Evolutionary conservation across 1,140 invertebrate species (phyloP).

Genomic region (Drosophila ironensis): DNA sequence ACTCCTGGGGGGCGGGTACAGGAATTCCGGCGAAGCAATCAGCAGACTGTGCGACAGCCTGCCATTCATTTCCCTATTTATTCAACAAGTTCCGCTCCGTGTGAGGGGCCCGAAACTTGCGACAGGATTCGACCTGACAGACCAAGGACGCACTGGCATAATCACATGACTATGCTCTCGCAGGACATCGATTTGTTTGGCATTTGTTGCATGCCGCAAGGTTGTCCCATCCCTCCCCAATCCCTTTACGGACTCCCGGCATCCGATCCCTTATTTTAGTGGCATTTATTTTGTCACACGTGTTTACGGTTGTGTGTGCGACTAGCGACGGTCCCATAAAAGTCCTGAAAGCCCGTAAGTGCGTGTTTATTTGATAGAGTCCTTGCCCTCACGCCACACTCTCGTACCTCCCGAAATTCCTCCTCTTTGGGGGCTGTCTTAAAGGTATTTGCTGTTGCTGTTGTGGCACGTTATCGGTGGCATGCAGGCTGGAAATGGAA

Average conservation of each 20-base stretch:
- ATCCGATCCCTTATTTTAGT: slow-evolving; percentile 62
- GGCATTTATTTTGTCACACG: slow-evolving; percentile 75
- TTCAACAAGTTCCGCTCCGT: slow-evolving; percentile 68
- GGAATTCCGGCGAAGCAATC: slow-evolving; percentile 70
- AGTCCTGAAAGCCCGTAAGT: slow-evolving; percentile 63
- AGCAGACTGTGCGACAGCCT: slow-evolving; percentile 51
- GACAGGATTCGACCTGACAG: slow-evolving; percentile 35
- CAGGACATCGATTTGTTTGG: slow-evolving; percentile 70
- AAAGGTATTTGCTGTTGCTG: slow-evolving; percentile 53
- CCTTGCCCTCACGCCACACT: background rate
- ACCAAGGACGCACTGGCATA: slow-evolving; percentile 49
- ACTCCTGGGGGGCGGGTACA: slow-evolving; percentile 1
- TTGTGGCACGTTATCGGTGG: slow-evolving; percentile 61
- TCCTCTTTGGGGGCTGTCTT: slow-evolving; percentile 22
- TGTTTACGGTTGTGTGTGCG: slow-evolving; percentile 43
- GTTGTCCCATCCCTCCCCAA: slow-evolving; percentile 23
- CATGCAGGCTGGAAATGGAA: slow-evolving; percentile 39
- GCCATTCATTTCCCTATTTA: slow-evolving; percentile 75
- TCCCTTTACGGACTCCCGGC: slow-evolving; percentile 16
- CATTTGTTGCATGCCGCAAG: slow-evolving; percentile 70
- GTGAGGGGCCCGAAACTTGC: slow-evolving; percentile 42
- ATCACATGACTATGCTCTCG: slow-evolving; percentile 53
- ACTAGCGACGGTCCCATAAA: slow-evolving; percentile 11
- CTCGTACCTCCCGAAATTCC: background rate
- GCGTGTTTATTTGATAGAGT: slow-evolving; percentile 68